A percentile compares a stretch with the other conserved stretches of the same genome.
Conservation (phyloP, 2,797 vertebrate species). For the Phataginus tetradactyla region DNA sequence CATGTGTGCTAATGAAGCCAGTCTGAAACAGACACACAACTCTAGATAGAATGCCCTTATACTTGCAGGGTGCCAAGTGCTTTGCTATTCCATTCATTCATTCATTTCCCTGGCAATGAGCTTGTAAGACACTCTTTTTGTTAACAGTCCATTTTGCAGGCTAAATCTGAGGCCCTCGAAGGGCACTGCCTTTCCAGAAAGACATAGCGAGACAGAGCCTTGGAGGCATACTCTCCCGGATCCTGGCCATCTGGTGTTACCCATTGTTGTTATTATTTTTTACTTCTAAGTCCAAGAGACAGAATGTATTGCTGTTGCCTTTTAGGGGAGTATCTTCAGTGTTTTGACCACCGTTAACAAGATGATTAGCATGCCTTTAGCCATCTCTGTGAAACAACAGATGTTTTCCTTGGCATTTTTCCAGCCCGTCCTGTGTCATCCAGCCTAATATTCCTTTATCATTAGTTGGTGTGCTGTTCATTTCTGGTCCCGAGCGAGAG, state of each 20-base stretch:
- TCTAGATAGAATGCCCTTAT: not conserved
- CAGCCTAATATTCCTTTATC: constrained; percentile 13
- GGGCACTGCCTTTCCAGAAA: not conserved
- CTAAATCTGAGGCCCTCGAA: not conserved
- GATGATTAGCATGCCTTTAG: constrained; percentile 46
- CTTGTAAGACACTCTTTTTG: not conserved
- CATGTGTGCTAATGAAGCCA: not conserved
- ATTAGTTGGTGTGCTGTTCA: not conserved
- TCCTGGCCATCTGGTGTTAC: not conserved
- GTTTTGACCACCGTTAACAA: constrained; percentile 1
- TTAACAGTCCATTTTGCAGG: not conserved
- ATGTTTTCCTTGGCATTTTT: constrained; percentile 51
- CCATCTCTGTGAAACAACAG: constrained; percentile 55
- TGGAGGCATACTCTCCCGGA: not conserved
- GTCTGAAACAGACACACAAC: not conserved
- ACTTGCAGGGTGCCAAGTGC: not conserved
- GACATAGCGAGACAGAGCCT: not conserved
- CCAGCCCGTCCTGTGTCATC: constrained; percentile 26
- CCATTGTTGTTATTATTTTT: not conserved
- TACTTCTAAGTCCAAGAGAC: not conserved
- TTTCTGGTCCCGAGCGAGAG: not conserved
- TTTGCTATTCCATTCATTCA: not conserved
- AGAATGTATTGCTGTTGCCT: not conserved
- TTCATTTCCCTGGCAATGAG: not conserved
- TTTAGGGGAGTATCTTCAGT: not conserved